Conservation (phyloP, 2,888 invertebrate genomes). For the Phortica okadai region DNA sequence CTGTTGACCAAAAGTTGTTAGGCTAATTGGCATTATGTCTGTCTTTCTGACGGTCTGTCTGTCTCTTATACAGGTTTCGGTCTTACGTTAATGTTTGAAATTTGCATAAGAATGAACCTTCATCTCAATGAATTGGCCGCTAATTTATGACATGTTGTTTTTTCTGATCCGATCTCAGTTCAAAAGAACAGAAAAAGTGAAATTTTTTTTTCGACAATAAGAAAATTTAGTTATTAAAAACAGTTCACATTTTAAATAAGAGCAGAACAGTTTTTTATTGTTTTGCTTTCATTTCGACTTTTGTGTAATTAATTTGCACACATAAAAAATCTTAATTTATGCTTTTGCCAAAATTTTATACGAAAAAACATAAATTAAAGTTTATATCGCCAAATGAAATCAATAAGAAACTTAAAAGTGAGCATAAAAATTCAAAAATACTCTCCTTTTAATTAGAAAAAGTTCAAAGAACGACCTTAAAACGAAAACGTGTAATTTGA, state of each 20-base stretch:
- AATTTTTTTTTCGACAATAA: no score
- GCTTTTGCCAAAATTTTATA: constrained; percentile 40
- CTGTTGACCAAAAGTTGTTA: constrained; percentile 46
- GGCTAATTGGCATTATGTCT: constrained; percentile 39
- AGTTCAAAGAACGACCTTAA: background rate
- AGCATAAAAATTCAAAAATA: background rate
- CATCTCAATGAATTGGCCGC: no score
- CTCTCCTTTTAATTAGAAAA: background rate
- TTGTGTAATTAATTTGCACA: no score
- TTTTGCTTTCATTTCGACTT: constrained; percentile 6
- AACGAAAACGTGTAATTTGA: background rate
- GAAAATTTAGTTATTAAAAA: no score
- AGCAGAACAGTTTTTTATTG: background rate
- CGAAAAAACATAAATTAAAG: background rate
- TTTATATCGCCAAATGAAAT: constrained; percentile 1
- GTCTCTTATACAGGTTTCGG: background rate
- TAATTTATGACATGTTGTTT: no score
- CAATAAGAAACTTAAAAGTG: background rate
- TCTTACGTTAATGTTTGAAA: no score
- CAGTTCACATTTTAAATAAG: no score
- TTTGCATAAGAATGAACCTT: no score
- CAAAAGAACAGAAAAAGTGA: no score
- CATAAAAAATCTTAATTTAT: no score
- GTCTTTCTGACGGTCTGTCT: constrained; percentile 27
- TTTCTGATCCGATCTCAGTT: no score